Base-by-base conservation (phyloP, 2,888 invertebrate genomes). In the Pristionchus mayeri region DNA sequence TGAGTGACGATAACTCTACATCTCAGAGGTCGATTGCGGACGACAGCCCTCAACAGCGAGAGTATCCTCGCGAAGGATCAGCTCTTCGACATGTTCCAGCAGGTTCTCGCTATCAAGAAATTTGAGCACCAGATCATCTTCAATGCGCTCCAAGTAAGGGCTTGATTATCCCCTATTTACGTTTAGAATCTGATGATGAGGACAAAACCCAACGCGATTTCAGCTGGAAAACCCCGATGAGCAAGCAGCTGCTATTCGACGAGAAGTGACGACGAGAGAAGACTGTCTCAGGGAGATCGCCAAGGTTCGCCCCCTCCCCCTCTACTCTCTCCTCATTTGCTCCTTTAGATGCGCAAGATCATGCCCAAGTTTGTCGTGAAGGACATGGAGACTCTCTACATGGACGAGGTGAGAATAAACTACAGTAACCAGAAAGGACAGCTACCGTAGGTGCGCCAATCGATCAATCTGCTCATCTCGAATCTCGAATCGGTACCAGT, bases 281-380 rank as follows among this genome's bases (percentile, higher is more conserved):
- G 98, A 98, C 93, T 96, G 96, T 94, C 97, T 98, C 87, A 96
- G 97, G 89, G 97, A 98, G 94, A 97, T 99, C 96, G 97, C 98
- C 94, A 96, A 96, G 95, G 97, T 97, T 21, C 2, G 24, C 27
- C 9, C 6, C 3, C 4, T n/a, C 34, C 18, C 37, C 18, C 18
- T 1, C 37, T n/a, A 2, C 34, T 13, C 2, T 67, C 4, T 30
- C 16, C 44, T 3, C 34, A 30, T 6, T n/a, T n/a, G 11, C 13
- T 0, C 16, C 50, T 88, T 78, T 84, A 97, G 96, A 97, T 98
- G 94, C 96, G 97, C 91, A 97, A 97, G 94, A 94, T 98, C 93
- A 97, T 98, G 97, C 99, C 99, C 90, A 98, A 97, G 95, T 99
- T 99, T 95, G 98, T 99, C 88, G 95, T 99, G 91, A 99, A 99